phyloP scores from a whole-genome alignment of 2,888 invertebrate genomes.

The Melanargia galathea region DNA sequence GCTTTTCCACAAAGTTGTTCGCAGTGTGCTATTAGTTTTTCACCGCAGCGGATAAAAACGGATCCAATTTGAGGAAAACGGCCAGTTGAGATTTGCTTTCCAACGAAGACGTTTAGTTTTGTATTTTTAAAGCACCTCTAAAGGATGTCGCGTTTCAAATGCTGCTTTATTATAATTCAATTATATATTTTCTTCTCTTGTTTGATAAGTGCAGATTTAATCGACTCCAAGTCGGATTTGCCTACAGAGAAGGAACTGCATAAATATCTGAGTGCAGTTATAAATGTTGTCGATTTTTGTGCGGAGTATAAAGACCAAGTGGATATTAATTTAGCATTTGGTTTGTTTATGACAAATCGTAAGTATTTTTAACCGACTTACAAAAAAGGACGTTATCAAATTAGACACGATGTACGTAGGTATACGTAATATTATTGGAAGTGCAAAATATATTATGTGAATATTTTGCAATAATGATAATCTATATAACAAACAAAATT shows the following conservation, averaged over 20 bases:
- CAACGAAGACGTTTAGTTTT: slow-evolving; percentile 16
- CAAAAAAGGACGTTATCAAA: too few species aligned
- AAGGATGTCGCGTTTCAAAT: slow-evolving; percentile 13
- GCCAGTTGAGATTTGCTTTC: slow-evolving; percentile 27
- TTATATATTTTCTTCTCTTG: slow-evolving; percentile 8
- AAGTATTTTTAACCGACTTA: slow-evolving; percentile 43
- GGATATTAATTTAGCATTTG: slow-evolving; percentile 56
- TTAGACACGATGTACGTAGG: too few species aligned
- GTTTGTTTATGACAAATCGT: slow-evolving; percentile 61
- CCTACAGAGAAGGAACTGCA: slow-evolving; percentile 49
- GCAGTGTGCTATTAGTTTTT: slow-evolving; percentile 17
- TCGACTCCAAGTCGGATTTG: slow-evolving; percentile 32
- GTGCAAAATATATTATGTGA: too few species aligned
- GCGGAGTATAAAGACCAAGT: slow-evolving; percentile 46
- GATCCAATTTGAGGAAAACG: slow-evolving; percentile 23
- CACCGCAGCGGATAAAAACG: slow-evolving; percentile 29
- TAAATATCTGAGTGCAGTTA: slow-evolving; percentile 49
- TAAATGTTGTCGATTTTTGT: slow-evolving; percentile 48
- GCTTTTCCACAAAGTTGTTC: slow-evolving; percentile 15
- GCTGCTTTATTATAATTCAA: not conserved
- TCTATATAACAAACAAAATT: too few species aligned
- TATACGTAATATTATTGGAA: too few species aligned
- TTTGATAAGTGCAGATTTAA: slow-evolving; percentile 8
- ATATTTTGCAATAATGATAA: too few species aligned
- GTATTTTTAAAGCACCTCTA: not conserved